Evolutionary conservation across 2,113 vertebrate genomes (phyloP).

Genomic region (Corythornis cristatus): DNA sequence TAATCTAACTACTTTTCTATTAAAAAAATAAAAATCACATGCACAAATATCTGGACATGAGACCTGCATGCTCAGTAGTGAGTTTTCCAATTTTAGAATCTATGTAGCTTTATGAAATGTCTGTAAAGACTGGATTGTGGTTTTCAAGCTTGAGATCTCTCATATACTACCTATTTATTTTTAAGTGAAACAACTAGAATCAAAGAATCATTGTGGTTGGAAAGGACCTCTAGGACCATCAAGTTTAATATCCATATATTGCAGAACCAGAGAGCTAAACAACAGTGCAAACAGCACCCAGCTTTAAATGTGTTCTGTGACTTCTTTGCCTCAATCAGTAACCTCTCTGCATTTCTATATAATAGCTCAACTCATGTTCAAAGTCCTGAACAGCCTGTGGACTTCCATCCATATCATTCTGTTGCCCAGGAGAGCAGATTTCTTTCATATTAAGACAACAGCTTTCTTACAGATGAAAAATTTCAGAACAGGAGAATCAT

Average conservation of each 20-base stretch:
- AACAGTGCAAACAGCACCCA: background rate
- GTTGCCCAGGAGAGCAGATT: conserved; percentile 77
- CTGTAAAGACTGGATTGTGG: background rate
- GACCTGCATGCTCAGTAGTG: background rate
- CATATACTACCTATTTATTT: too few species aligned
- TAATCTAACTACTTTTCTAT: background rate
- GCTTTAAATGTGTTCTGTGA: background rate
- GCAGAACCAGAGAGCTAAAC: background rate
- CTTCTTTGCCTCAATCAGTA: conserved; percentile 59
- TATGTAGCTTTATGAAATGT: background rate
- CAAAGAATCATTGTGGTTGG: too few species aligned
- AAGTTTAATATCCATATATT: background rate
- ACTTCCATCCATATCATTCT: conserved; percentile 75
- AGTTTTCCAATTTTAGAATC: background rate
- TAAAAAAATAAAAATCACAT: background rate
- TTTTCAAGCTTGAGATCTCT: background rate
- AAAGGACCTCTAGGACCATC: too few species aligned
- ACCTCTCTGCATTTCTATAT: conserved; percentile 85
- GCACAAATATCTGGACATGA: background rate
- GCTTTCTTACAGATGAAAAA: background rate
- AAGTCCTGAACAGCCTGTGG: conserved; percentile 74
- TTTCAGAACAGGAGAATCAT: background rate
- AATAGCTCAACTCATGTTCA: conserved; percentile 76
- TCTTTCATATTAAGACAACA: background rate
- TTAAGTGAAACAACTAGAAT: background rate